These are phyloP conservation scores for Dusona sp. DNA, from an alignment of 2,888 invertebrate species.

Conservation along the genomic window DNA sequence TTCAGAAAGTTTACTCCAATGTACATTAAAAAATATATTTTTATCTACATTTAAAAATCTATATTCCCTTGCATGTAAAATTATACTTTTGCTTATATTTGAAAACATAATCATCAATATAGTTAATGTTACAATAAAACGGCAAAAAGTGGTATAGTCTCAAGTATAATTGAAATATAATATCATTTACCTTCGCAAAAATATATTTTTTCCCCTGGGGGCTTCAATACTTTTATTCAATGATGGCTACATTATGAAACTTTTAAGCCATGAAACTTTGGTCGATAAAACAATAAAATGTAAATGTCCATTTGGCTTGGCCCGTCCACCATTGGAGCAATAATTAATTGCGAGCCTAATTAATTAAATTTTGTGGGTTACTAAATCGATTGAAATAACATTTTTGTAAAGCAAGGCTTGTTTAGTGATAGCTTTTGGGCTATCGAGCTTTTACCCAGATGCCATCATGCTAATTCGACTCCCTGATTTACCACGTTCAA, in stretches of 20 bases:
- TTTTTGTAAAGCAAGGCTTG: not conserved
- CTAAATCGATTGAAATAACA: slow-evolving; percentile 7
- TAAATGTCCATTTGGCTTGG: not conserved
- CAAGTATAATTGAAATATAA: too few relatives aligned
- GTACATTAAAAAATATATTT: too few relatives aligned
- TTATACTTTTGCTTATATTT: too few relatives aligned
- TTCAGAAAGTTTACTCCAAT: too few relatives aligned
- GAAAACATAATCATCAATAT: too few relatives aligned
- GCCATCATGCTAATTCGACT: slow-evolving; percentile 36
- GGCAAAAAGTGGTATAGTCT: too few relatives aligned
- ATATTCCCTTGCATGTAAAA: too few relatives aligned
- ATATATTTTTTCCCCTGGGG: too few relatives aligned
- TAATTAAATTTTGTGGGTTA: slow-evolving; percentile 14
- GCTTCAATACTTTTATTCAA: not conserved
- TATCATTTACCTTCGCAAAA: too few relatives aligned
- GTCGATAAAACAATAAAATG: not conserved
- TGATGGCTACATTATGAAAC: not conserved
- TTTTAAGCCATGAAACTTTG: not conserved
- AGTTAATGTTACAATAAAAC: too few relatives aligned
- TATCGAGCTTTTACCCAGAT: not conserved
- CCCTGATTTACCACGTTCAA: slow-evolving; percentile 24
- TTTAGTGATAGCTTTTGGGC: slow-evolving; percentile 11
- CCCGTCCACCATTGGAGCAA: not conserved
- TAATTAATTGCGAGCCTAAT: slow-evolving; percentile 9
- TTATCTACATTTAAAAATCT: too few relatives aligned